Percentiles rank a stretch among this genome's conserved stretches.
Conservation (phyloP, 2,797 vertebrate genomes). For the Pseudochirops corinnae region DNA sequence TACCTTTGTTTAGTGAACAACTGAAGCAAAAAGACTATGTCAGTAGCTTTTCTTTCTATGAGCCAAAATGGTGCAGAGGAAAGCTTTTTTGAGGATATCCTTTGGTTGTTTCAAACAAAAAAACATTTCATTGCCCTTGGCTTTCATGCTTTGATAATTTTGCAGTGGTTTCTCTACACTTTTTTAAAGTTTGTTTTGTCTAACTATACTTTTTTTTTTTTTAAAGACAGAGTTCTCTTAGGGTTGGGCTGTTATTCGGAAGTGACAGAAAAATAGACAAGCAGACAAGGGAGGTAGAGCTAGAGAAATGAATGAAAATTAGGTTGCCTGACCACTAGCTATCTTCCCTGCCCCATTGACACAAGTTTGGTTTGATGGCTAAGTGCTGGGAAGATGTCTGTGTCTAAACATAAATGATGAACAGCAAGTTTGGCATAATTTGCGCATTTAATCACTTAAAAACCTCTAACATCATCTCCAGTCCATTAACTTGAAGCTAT, state of each 20-base stretch:
- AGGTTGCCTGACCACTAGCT: not conserved
- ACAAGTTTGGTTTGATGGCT: not conserved
- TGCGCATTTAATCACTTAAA: constrained; percentile 94
- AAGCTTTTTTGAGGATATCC: constrained; percentile 5
- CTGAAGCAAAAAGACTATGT: not conserved
- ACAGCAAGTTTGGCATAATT: constrained; percentile 87
- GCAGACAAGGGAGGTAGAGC: not conserved
- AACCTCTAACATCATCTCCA: constrained; percentile 97
- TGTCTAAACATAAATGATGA: constrained; percentile 59
- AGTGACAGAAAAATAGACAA: not conserved
- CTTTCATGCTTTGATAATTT: constrained; percentile 36
- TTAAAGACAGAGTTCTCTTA: not conserved
- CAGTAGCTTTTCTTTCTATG: not conserved
- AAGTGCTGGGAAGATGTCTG: not conserved
- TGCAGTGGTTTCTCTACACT: not conserved
- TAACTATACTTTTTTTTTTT: not conserved
- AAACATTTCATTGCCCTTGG: not conserved
- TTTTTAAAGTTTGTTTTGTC: constrained; percentile 3
- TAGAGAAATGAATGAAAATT: not conserved
- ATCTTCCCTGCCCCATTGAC: not conserved
- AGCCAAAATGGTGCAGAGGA: not conserved
- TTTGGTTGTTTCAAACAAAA: constrained; percentile 9
- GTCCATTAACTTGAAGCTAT: constrained; percentile 95
- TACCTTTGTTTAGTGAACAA: not conserved
- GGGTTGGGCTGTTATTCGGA: not conserved